phyloP scores from a whole-genome alignment of 2,113 vertebrate species.

The Solea solea region DNA sequence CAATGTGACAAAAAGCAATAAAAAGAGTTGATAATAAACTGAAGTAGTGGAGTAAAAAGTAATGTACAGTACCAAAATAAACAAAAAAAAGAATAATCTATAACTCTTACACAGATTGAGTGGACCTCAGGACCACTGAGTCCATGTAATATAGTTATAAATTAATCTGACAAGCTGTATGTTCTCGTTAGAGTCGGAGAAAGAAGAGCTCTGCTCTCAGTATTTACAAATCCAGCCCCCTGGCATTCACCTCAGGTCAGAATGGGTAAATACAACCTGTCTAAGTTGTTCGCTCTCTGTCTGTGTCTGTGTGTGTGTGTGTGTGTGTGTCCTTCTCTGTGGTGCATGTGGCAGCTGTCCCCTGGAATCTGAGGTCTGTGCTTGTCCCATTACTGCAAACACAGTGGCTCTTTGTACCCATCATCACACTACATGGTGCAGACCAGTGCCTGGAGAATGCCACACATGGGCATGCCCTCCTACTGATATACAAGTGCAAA shows the following conservation, averaged over 20 bases:
- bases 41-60: too few relatives aligned
- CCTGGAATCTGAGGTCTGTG: constrained; percentile 60
- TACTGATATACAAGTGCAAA: constrained; percentile 34
- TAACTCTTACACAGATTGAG: too few relatives aligned
- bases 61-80: too few relatives aligned
- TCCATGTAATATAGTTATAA: too few relatives aligned
- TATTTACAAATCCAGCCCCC: background rate
- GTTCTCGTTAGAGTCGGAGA: too few relatives aligned
- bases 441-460: constrained; percentile 29
- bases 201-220: too few relatives aligned
- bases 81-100: too few relatives aligned
- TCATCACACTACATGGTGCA: constrained; percentile 30
- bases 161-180: too few relatives aligned
- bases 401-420: constrained; percentile 62
- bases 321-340: constrained; percentile 13
- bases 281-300: constrained; percentile 19
- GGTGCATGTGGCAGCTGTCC: constrained; percentile 60
- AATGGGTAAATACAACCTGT: constrained; percentile 11
- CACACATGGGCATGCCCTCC: constrained; percentile 33
- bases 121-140: too few relatives aligned
- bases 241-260: constrained; percentile 32
- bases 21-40: too few relatives aligned
- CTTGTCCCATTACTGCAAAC: constrained; percentile 48
- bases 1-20: too few relatives aligned
- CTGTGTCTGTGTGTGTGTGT: constrained; percentile 18